These are phyloP conservation scores for Pollicipes pollicipes DNA, from an alignment of 1,140 invertebrate species.

Conservation along the genomic window DNA sequence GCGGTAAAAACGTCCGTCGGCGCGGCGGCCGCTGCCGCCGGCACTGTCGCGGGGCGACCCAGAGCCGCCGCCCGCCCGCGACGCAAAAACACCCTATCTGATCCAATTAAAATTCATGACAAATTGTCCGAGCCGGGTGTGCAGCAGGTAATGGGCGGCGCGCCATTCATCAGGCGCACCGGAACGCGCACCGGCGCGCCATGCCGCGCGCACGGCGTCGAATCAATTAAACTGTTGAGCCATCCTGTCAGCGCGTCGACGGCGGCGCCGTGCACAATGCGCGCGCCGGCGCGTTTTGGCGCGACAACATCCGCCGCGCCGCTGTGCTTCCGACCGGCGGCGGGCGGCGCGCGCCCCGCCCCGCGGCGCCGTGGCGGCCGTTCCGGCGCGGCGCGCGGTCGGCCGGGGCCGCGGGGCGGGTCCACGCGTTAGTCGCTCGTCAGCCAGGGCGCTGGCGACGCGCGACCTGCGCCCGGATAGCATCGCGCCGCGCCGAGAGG, in stretches of 20 bases:
- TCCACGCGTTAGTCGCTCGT: background rate
- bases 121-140: background rate
- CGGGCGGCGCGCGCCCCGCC: no score
- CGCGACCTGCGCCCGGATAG: background rate
- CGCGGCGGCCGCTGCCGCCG: no score
- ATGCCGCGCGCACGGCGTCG: background rate
- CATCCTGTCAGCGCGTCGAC: background rate
- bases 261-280: background rate
- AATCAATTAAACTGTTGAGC: constrained; percentile 1
- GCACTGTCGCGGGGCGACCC: background rate
- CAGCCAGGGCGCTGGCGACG: no score
- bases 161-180: background rate
- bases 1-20: background rate
- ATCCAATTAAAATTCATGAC: constrained; percentile 2
- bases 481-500: background rate
- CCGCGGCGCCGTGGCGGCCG: no score
- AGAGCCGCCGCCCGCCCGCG: no score
- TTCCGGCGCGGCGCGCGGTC: no score
- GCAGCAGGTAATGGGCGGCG: background rate
- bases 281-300: background rate
- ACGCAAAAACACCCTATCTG: background rate
- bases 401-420: no score
- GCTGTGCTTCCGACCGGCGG: no score
- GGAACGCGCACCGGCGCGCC: no score
- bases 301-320: background rate